Conservation (phyloP, 1,140 invertebrate genomes). For the Drosophila nigromelanica region DNA sequence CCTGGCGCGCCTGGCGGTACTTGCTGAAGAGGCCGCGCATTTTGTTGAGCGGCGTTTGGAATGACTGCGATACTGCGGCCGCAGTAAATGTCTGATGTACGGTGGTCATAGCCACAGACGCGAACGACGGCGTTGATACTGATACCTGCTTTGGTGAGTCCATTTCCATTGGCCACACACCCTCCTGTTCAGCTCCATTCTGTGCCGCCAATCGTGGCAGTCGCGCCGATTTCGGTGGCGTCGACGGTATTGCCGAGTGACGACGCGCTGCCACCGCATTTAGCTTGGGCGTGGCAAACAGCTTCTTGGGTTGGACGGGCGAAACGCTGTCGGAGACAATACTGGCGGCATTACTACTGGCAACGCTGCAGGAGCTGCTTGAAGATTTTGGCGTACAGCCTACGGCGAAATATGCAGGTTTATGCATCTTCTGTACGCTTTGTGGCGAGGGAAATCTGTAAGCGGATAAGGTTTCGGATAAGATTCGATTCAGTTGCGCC, state of each 20-base stretch:
- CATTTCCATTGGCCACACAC: not conserved
- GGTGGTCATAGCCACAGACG: conserved; percentile 10
- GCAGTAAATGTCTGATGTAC: conserved; percentile 5
- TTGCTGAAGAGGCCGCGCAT: conserved; percentile 55
- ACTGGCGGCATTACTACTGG: conserved; percentile 10
- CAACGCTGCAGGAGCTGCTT: not conserved
- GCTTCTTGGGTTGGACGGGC: conserved; percentile 26
- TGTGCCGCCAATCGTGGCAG: not conserved
- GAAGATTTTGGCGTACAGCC: not conserved
- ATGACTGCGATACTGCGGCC: conserved; percentile 41
- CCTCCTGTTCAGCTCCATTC: not conserved
- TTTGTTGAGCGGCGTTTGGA: conserved; percentile 57
- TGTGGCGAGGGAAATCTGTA: conserved; percentile 60
- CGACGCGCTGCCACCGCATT: conserved; percentile 10
- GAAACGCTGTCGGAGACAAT: conserved; percentile 6
- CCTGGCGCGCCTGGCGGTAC: conserved; percentile 37
- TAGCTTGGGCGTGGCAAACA: conserved; percentile 44
- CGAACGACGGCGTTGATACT: conserved; percentile 4
- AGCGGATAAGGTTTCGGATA: not conserved
- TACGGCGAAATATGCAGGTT: not conserved
- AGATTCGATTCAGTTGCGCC: not conserved
- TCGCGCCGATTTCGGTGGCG: conserved; percentile 19
- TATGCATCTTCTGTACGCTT: conserved; percentile 40
- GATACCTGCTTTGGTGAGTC: not conserved
- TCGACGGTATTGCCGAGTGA: conserved; percentile 9